Percentiles rank a stretch among this genome's conserved stretches.
Conservation (phyloP, 1,140 invertebrate species). For the Drosophila equinoxialis region DNA sequence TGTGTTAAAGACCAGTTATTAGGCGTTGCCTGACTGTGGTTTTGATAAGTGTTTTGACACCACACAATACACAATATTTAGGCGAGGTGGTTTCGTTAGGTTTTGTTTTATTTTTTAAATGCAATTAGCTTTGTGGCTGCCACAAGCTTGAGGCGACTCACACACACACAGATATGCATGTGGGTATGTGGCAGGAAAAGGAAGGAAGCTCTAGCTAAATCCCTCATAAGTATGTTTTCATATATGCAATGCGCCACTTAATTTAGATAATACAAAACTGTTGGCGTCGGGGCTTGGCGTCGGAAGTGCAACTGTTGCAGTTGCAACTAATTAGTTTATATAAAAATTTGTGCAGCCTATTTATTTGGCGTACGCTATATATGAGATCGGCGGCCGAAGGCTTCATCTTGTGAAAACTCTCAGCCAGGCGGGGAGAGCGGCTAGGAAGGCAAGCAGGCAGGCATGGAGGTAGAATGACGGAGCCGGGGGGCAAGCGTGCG, state of each 20-base stretch:
- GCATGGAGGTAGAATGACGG: constrained; percentile 41
- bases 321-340: constrained; percentile 75
- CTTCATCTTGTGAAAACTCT: constrained; percentile 34
- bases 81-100: constrained; percentile 28
- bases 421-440: constrained; percentile 37
- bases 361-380: constrained; percentile 42
- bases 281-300: constrained; percentile 50
- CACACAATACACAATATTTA: constrained; percentile 11
- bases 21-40: constrained; percentile 38
- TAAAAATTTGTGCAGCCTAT: constrained; percentile 61
- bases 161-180: constrained; percentile 14
- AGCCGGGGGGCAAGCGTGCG: no score
- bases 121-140: constrained; percentile 73
- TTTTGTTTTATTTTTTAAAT: constrained; percentile 50
- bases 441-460: constrained; percentile 19
- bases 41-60: constrained; percentile 23
- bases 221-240: constrained; percentile 28
- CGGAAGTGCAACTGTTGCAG: constrained; percentile 62
- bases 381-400: constrained; percentile 2
- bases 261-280: constrained; percentile 71
- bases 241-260: constrained; percentile 67
- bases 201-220: constrained; percentile 62
- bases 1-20: constrained; percentile 51
- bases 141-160: constrained; percentile 65
- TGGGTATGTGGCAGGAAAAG: constrained; percentile 58